These are phyloP conservation scores for Pachyramphus minor DNA, from an alignment of 2,113 vertebrate species.

Conservation along the genomic window DNA sequence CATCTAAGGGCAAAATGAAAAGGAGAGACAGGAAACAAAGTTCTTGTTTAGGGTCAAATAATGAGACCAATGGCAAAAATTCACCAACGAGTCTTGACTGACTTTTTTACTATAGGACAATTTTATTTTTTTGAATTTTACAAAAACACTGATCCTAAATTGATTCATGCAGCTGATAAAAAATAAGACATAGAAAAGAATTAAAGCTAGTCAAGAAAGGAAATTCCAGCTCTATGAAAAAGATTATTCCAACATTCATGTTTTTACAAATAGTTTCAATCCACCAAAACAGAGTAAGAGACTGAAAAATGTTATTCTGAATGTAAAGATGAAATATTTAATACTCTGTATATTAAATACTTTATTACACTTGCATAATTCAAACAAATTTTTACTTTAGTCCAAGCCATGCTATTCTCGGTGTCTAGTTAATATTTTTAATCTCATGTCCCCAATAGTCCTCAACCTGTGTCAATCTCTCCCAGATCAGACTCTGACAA, in stretches of 20 bases:
- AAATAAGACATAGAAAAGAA: background rate
- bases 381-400: background rate
- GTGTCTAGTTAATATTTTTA: background rate
- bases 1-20: background rate
- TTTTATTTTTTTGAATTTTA: background rate
- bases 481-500: background rate
- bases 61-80: background rate
- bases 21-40: background rate
- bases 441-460: background rate
- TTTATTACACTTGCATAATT: background rate
- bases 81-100: background rate
- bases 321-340: background rate
- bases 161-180: background rate
- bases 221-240: background rate
- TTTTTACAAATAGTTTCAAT: background rate
- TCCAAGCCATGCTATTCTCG: background rate
- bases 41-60: background rate
- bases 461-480: background rate
- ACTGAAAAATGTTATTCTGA: background rate
- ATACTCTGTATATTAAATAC: background rate
- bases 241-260: background rate
- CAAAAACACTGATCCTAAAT: background rate
- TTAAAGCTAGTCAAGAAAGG: background rate
- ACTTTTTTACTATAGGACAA: background rate
- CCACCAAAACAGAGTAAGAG: background rate